Conservation (phyloP, 2,888 invertebrate species). For the Archaeoteleia sp. region DNA sequence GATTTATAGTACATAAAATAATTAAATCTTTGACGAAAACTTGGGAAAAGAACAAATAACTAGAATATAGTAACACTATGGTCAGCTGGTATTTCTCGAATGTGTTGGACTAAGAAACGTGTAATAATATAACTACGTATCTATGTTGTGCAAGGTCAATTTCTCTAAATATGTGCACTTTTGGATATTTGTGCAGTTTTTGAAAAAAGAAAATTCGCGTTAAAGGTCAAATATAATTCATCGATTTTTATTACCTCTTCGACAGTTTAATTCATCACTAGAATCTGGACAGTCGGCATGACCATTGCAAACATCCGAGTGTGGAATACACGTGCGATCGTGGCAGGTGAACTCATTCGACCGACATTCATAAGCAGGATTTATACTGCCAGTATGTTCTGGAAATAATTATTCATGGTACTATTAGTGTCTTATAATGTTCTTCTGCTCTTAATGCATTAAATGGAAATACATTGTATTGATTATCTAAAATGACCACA, state of each 20-base stretch:
- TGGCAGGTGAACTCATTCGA: slow-evolving; percentile 77
- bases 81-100: slow-evolving; percentile 57
- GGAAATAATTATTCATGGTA: slow-evolving; percentile 44
- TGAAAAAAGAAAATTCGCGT: too few relatives aligned
- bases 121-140: slow-evolving; percentile 31
- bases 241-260: slow-evolving; percentile 28
- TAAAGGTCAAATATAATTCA: too few relatives aligned
- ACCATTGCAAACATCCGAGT: slow-evolving; percentile 76
- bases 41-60: too few relatives aligned
- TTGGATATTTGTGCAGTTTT: slow-evolving; percentile 12
- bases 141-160: slow-evolving; percentile 46
- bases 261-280: slow-evolving; percentile 79
- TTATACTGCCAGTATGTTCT: slow-evolving; percentile 62
- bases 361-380: slow-evolving; percentile 64
- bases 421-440: too few relatives aligned
- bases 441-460: too few relatives aligned
- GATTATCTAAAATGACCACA: too few relatives aligned
- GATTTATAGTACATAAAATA: too few relatives aligned
- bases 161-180: slow-evolving; percentile 31
- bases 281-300: slow-evolving; percentile 78
- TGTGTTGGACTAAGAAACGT: slow-evolving; percentile 44
- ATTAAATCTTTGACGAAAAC: too few relatives aligned
- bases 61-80: slow-evolving; percentile 48
- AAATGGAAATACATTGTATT: too few relatives aligned
- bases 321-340: slow-evolving; percentile 77